Conservation (phyloP, 2,797 vertebrate species). For the Myripristis jacobus region DNA sequence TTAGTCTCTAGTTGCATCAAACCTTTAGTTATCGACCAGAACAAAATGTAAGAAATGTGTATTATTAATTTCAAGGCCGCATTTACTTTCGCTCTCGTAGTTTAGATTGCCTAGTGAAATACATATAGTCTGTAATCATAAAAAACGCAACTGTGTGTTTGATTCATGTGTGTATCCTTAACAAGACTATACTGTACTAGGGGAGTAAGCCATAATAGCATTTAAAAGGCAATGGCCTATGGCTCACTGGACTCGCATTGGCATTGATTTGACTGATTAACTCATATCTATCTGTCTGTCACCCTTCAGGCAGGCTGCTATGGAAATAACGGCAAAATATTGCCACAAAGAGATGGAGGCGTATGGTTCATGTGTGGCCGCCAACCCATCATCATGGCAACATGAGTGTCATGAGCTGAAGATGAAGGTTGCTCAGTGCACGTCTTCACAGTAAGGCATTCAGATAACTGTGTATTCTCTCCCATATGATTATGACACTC, state of each 20-base stretch:
- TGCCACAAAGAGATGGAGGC: slow-evolving; percentile 90
- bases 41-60: slow-evolving; percentile 78
- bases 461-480: neutral
- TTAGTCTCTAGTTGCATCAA: slow-evolving; percentile 26
- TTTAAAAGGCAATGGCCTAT: neutral
- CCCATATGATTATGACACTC: neutral
- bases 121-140: slow-evolving; percentile 1
- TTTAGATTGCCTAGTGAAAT: neutral
- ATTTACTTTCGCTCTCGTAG: neutral
- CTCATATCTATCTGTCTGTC: slow-evolving; percentile 10
- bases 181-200: neutral
- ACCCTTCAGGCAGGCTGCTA: slow-evolving; percentile 89
- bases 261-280: neutral
- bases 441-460: slow-evolving; percentile 88
- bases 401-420: slow-evolving; percentile 89
- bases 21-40: neutral
- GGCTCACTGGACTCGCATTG: neutral
- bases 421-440: slow-evolving; percentile 89
- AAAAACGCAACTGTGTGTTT: neutral
- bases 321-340: slow-evolving; percentile 90
- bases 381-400: slow-evolving; percentile 91
- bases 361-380: slow-evolving; percentile 90
- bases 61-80: neutral
- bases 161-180: neutral
- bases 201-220: too few species aligned